These are phyloP conservation scores for Pedetes capensis DNA, from an alignment of 2,113 vertebrate genomes.

Conservation along the genomic window DNA sequence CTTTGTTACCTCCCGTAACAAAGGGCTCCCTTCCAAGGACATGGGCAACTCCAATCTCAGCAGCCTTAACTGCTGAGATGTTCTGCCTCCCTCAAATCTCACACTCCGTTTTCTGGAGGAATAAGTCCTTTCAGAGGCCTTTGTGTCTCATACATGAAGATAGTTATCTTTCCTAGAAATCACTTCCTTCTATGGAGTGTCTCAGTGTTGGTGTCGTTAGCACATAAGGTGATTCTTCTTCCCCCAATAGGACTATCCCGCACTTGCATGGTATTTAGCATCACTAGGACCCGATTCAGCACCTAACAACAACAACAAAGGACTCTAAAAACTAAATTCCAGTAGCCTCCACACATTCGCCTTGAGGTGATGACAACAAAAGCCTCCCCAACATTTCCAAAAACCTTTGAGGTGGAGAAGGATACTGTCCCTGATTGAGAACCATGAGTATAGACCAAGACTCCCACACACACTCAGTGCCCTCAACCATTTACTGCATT, in stretches of 20 bases:
- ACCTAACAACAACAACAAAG: no score
- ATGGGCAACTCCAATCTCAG: background rate
- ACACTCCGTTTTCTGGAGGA: background rate
- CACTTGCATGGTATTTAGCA: background rate
- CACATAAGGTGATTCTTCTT: background rate
- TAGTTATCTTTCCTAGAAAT: background rate
- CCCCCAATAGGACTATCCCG: background rate
- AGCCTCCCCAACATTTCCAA: background rate
- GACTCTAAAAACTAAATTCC: background rate
- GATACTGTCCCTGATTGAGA: background rate
- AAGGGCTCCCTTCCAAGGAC: background rate
- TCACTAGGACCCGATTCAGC: no score
- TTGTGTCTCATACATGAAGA: background rate
- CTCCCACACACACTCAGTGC: no score
- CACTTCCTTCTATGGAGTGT: background rate
- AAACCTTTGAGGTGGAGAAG: background rate
- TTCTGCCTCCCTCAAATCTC: background rate
- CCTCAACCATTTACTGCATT: background rate
- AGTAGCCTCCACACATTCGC: background rate
- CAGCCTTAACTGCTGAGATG: background rate
- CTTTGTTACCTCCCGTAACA: background rate
- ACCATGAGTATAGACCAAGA: background rate
- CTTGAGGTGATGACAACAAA: background rate
- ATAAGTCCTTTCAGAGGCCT: background rate
- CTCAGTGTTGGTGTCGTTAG: background rate